Evolutionary conservation across 2,888 invertebrate genomes (phyloP), one percentile per base, ranked within the genome.

Genomic region (Chydorus sphaericus): DNA sequence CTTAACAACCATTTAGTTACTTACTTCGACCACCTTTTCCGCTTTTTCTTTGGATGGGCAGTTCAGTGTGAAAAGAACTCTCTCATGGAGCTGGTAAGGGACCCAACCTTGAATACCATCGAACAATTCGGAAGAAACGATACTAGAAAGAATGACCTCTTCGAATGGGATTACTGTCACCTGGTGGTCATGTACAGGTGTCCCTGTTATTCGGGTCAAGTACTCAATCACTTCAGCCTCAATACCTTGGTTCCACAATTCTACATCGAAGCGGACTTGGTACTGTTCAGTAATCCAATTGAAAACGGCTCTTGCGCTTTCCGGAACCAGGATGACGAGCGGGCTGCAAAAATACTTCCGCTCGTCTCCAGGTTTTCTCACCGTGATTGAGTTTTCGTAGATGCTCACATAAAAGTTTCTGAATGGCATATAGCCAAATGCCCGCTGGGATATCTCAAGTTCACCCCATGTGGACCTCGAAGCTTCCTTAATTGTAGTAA

Each of bases 261-360:
- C n/a, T 8, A 39, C 16, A 8, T n/a, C 18, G 16, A 39, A 39
- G 16, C 16, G 39, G 18, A 39, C 20, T 23, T 81, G 63, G 0
- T 77, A 74, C 59, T 73, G 71, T 61, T 80, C 80, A 0, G 83
- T 83, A 29, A 84, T 63, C 38, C 79, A 75, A 4, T 68, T 63
- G 37, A 82, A 65, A 8, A 16, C 16, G 16, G 18, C 20, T 7
- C 7, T 23, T n/a, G 39, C 39, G 16, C 39, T 39, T n/a, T 6
- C 6, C 7, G 39, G 16, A 39, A 18, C 39, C 16, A 39, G 39
- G 10, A 39, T 7, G 16, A 23, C n/a, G 20, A 39, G 7, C 8
- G 16, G 39, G 7, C 18, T 23, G 39, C 20, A 39, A n/a, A 18
- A 39, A n/a, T 39, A 39, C 16, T 39, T 39, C 31, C 20, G 14